phyloP scores from a whole-genome alignment of 2,888 invertebrate species.

The Heteromurus nitidus region DNA sequence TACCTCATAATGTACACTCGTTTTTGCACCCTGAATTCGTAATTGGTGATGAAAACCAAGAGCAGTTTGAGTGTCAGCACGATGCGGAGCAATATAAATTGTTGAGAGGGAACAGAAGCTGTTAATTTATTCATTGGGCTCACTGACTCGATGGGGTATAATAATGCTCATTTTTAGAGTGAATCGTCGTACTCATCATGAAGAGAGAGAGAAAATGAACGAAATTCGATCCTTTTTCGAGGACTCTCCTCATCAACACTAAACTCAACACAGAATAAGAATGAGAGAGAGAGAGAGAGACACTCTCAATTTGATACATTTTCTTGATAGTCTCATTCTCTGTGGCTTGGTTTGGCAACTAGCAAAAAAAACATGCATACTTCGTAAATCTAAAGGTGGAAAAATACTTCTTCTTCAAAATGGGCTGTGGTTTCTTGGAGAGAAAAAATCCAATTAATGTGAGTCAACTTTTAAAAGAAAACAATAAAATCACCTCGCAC shows the following conservation, averaged over 20 bases:
- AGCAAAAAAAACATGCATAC: neutral
- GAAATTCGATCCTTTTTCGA: constrained; percentile 46
- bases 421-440: constrained; percentile 9
- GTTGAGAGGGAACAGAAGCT: neutral
- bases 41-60: constrained; percentile 42
- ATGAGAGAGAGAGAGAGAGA: neutral
- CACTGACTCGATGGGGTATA: constrained; percentile 53
- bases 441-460: constrained; percentile 52
- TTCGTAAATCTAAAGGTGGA: neutral
- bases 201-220: constrained; percentile 33
- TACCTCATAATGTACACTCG: constrained; percentile 17
- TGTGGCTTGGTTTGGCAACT: too few species aligned
- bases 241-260: neutral
- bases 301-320: neutral
- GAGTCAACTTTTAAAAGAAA: constrained; percentile 44
- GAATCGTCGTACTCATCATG: too few species aligned
- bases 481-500: constrained; percentile 41
- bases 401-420: constrained; percentile 5
- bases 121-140: constrained; percentile 63
- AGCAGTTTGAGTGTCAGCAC: neutral
- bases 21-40: constrained; percentile 25
- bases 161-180: neutral
- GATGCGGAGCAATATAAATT: neutral
- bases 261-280: neutral
- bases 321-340: neutral